Conservation (phyloP, 2,888 invertebrate species). For the Coelinius sp. region DNA sequence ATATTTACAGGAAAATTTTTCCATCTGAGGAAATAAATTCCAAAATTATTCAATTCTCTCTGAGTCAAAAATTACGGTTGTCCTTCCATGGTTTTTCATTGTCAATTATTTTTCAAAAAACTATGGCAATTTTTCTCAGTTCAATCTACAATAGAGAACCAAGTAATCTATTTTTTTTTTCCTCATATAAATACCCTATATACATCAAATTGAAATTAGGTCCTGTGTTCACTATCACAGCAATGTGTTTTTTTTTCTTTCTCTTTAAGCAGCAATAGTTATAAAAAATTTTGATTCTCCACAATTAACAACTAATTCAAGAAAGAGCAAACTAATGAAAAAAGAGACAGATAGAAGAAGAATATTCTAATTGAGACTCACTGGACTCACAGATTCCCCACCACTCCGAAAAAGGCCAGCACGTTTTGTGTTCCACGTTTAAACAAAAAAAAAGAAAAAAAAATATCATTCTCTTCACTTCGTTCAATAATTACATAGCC, state of each 20-base stretch:
- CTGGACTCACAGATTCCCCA: slow-evolving; percentile 52
- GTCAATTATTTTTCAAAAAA: slow-evolving; percentile 21
- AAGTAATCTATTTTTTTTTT: slow-evolving; percentile 28
- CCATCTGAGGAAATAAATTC: slow-evolving; percentile 12
- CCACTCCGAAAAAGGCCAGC: slow-evolving; percentile 54
- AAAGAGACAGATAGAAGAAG: slow-evolving; percentile 33
- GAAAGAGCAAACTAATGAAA: slow-evolving; percentile 23
- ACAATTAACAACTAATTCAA: background rate
- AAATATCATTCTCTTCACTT: slow-evolving; percentile 32
- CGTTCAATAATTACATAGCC: slow-evolving; percentile 34
- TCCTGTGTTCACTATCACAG: slow-evolving; percentile 70
- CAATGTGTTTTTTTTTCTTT: slow-evolving; percentile 54
- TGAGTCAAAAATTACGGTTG: slow-evolving; percentile 25
- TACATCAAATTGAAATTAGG: slow-evolving; percentile 48
- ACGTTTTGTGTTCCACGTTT: slow-evolving; percentile 18
- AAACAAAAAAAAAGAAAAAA: slow-evolving; percentile 15
- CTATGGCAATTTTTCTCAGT: slow-evolving; percentile 17
- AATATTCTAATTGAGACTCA: slow-evolving; percentile 46
- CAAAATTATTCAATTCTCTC: background rate
- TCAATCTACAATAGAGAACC: background rate
- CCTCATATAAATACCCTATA: slow-evolving; percentile 17
- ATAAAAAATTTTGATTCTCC: background rate
- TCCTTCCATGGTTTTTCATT: slow-evolving; percentile 36
- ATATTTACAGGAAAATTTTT: slow-evolving; percentile 27
- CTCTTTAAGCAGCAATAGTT: slow-evolving; percentile 51